Evolutionary conservation across 1,140 invertebrate species (phyloP).

Genomic region (Adoxophyes honmai): DNA sequence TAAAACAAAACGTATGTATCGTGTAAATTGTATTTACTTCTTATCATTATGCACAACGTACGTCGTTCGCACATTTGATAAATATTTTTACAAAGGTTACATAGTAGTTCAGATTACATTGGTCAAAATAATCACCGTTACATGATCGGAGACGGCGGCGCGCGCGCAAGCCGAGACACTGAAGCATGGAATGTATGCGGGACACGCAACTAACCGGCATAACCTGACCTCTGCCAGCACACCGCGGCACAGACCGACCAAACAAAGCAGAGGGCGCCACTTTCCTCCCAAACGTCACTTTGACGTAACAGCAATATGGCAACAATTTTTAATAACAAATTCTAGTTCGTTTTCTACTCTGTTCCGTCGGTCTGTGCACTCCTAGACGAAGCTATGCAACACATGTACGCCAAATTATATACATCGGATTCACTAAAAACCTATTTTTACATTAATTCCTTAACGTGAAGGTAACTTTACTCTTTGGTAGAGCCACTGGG

Average conservation of each 20-base stretch:
- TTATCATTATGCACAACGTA: constrained; percentile 67
- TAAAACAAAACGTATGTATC: constrained; percentile 47
- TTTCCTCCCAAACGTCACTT: too few species aligned
- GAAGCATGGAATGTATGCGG: constrained; percentile 59
- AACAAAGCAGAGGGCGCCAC: too few species aligned
- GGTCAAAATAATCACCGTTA: constrained; percentile 65
- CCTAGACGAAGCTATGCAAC: constrained; percentile 44
- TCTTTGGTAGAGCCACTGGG: constrained; percentile 69
- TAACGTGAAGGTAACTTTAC: constrained; percentile 71
- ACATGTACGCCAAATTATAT: constrained; percentile 61
- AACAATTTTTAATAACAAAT: too few species aligned
- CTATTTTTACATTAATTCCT: constrained; percentile 68
- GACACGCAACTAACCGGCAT: not conserved
- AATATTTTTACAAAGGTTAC: constrained; percentile 71
- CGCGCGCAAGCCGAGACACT: constrained; percentile 36
- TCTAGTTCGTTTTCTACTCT: too few species aligned
- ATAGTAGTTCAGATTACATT: constrained; percentile 67
- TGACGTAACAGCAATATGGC: too few species aligned
- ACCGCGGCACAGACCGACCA: constrained; percentile 21
- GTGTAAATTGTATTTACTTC: constrained; percentile 76
- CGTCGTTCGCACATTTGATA: constrained; percentile 59
- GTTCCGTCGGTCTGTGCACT: too few species aligned
- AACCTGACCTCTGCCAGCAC: constrained; percentile 16
- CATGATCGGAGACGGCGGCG: not conserved
- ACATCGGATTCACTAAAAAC: constrained; percentile 55